These are phyloP conservation scores for Rhinophrynus dorsalis DNA, from an alignment of 2,797 vertebrate species.

Conservation along the genomic window DNA sequence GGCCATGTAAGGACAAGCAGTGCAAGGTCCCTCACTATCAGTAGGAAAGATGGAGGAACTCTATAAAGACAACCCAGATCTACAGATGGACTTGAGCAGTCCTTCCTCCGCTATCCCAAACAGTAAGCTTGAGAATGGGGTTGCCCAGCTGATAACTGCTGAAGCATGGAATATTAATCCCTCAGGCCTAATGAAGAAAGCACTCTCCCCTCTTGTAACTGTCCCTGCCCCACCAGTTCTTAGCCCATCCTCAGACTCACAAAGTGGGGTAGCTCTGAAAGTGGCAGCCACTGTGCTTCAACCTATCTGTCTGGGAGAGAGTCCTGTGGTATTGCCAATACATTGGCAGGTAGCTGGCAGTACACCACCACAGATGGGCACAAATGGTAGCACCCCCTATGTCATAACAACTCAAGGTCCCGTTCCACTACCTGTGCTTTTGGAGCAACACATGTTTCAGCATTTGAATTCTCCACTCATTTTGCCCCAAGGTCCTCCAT, in stretches of 20 bases:
- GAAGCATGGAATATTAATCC: conserved; percentile 81
- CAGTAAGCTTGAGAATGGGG: conserved; percentile 81
- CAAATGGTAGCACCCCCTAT: conserved; percentile 79
- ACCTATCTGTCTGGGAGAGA: conserved; percentile 92
- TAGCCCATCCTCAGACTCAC: conserved; percentile 71
- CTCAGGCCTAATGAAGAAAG: conserved; percentile 81
- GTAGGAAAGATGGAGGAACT: conserved; percentile 77
- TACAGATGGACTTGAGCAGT: conserved; percentile 72
- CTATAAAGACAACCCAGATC: conserved; percentile 73
- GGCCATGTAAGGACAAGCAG: conserved; percentile 58
- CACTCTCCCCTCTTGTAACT: conserved; percentile 72
- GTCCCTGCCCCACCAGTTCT: conserved; percentile 76
- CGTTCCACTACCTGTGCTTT: conserved; percentile 84
- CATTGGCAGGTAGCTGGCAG: conserved; percentile 84
- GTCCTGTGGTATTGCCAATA: conserved; percentile 88
- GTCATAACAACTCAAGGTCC: conserved; percentile 90
- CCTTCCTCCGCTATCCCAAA: conserved; percentile 70
- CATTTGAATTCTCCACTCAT: conserved; percentile 85
- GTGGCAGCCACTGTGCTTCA: conserved; percentile 91
- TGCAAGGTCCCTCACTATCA: conserved; percentile 35
- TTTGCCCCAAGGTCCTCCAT: conserved; percentile 74
- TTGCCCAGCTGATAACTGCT: conserved; percentile 70
- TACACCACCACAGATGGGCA: conserved; percentile 76
- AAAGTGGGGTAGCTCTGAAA: conserved; percentile 88
- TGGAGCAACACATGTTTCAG: conserved; percentile 94